Evolutionary conservation across 2,888 invertebrate species (phyloP).

Genomic region (Horisme vitalbata): DNA sequence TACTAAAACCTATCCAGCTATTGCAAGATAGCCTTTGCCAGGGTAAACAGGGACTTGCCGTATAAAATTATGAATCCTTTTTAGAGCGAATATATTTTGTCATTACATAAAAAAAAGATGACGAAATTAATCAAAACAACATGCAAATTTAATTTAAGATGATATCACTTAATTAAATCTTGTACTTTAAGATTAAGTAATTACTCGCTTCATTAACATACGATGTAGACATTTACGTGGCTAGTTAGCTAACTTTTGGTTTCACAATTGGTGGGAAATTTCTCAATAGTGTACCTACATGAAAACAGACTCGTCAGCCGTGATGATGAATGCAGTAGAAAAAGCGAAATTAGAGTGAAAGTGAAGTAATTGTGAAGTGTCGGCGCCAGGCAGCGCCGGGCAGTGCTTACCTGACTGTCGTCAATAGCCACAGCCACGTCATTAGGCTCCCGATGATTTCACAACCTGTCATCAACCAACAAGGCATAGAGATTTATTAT

Average conservation of each 20-base stretch:
- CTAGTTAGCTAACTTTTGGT: conserved; percentile 29
- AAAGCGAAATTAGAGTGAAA: conserved; percentile 38
- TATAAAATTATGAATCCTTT: too few relatives aligned
- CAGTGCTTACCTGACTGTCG: neutral
- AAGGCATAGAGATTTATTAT: neutral
- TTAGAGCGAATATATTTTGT: too few relatives aligned
- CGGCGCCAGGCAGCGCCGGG: neutral
- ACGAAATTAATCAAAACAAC: neutral
- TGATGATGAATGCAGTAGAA: conserved; percentile 29
- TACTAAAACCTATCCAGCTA: too few relatives aligned
- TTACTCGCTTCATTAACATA: conserved; percentile 19
- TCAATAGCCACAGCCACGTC: conserved; percentile 17
- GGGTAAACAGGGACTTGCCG: too few relatives aligned
- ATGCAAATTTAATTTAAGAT: conserved; percentile 12
- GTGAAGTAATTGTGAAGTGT: conserved; percentile 26
- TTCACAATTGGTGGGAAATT: conserved; percentile 34
- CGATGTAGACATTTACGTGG: conserved; percentile 18
- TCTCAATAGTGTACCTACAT: conserved; percentile 18
- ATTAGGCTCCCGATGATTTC: conserved; percentile 15
- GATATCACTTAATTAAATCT: conserved; percentile 26
- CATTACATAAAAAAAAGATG: too few relatives aligned
- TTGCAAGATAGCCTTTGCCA: too few relatives aligned
- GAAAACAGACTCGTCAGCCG: conserved; percentile 9
- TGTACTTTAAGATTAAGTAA: conserved; percentile 26
- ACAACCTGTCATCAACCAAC: conserved; percentile 6